phyloP scores from a whole-genome alignment of 2,888 invertebrate genomes.

The Tineola bisselliella region DNA sequence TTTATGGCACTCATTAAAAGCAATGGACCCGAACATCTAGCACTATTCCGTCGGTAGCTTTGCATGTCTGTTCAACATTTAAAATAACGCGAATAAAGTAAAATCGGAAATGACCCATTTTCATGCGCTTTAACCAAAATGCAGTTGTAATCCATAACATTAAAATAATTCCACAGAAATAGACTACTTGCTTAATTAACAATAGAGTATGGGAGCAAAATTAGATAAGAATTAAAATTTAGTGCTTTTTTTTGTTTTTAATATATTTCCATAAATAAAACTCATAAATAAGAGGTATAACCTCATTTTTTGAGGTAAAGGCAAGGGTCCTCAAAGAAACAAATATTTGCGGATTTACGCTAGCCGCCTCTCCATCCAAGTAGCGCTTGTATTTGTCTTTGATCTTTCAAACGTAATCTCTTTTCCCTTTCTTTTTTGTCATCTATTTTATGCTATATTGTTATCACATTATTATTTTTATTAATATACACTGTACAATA shows the following conservation, averaged over 20 bases:
- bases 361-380: conserved; percentile 23
- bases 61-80: conserved; percentile 5
- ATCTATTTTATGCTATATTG: background rate
- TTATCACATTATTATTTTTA: background rate
- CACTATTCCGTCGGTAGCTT: conserved; percentile 9
- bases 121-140: conserved; percentile 13
- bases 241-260: background rate
- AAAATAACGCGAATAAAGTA: conserved; percentile 12
- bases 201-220: too few species aligned
- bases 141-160: conserved; percentile 19
- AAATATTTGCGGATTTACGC: conserved; percentile 46
- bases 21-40: conserved; percentile 8
- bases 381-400: conserved; percentile 16
- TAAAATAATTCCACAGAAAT: background rate
- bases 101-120: conserved; percentile 12
- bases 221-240: too few species aligned
- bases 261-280: background rate
- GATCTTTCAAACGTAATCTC: conserved; percentile 16
- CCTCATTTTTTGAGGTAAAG: conserved; percentile 28
- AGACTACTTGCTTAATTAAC: background rate
- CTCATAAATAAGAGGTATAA: background rate
- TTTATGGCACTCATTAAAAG: conserved; percentile 10
- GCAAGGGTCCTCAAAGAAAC: conserved; percentile 37
- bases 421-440: conserved; percentile 14
- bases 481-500: too few species aligned